These are phyloP conservation scores for Acronicta alni DNA, from an alignment of 2,888 invertebrate species.

Conservation along the genomic window DNA sequence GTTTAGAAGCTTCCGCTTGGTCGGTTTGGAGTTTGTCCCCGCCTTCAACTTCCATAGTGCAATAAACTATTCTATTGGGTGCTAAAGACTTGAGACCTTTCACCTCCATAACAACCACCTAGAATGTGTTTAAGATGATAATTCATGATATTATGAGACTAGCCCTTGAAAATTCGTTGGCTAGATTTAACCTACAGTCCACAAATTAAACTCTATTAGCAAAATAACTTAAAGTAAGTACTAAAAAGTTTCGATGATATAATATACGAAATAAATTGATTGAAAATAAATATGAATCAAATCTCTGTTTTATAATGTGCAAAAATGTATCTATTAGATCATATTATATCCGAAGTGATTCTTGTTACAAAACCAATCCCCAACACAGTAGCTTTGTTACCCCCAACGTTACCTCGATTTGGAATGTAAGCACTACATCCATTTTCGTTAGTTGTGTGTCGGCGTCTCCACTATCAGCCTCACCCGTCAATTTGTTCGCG, in stretches of 20 bases:
- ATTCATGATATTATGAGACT: slow-evolving; percentile 20
- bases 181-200: no score
- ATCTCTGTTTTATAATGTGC: no score
- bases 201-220: no score
- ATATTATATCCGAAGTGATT: not conserved
- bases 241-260: no score
- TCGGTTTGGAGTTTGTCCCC: slow-evolving; percentile 99
- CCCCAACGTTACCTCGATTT: slow-evolving; percentile 93
- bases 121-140: slow-evolving; percentile 67
- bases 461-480: slow-evolving; percentile 98
- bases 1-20: slow-evolving; percentile 99
- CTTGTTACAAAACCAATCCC: slow-evolving; percentile 2
- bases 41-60: slow-evolving; percentile 99
- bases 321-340: no score
- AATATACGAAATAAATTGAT: no score
- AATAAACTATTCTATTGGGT: slow-evolving; percentile 99
- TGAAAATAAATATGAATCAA: no score
- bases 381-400: not conserved
- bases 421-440: slow-evolving; percentile 99
- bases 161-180: not conserved
- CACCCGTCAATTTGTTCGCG: slow-evolving; percentile 97
- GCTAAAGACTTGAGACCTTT: slow-evolving; percentile 98
- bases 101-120: slow-evolving; percentile 99
- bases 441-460: slow-evolving; percentile 99
- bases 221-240: no score